A percentile compares a stretch with the other conserved stretches of the same genome.
Conservation (phyloP, 2,113 vertebrate genomes). For the Paramisgurnus dabryanus region DNA sequence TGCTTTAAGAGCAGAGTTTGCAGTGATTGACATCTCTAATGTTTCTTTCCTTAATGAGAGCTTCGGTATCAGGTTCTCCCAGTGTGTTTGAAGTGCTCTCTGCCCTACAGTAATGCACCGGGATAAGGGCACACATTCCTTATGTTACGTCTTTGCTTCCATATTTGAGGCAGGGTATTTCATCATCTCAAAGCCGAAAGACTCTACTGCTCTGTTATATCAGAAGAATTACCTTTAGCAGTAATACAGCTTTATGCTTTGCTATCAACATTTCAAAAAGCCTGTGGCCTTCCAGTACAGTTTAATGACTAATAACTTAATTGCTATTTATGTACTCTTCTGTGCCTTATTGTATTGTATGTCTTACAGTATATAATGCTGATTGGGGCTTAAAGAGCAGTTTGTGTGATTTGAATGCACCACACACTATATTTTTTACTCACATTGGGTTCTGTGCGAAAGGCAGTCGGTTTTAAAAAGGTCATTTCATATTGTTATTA, state of each 20-base stretch:
- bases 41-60: constrained; percentile 53
- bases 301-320: constrained; percentile 20
- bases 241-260: constrained; percentile 15
- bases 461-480: constrained; percentile 8
- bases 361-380: neutral
- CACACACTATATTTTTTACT: neutral
- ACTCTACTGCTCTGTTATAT: constrained; percentile 32
- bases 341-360: neutral
- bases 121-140: constrained; percentile 38
- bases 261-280: constrained; percentile 36
- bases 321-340: neutral
- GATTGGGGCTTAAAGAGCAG: neutral
- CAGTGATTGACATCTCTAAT: constrained; percentile 52
- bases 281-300: neutral
- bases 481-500: constrained; percentile 6
- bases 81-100: constrained; percentile 52
- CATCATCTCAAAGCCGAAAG: constrained; percentile 44
- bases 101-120: constrained; percentile 53
- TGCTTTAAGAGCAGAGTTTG: constrained; percentile 50
- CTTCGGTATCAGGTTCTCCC: constrained; percentile 49
- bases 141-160: constrained; percentile 34
- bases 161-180: constrained; percentile 50
- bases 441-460: neutral
- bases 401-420: constrained; percentile 7
- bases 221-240: constrained; percentile 23